These are phyloP conservation scores for Idaea biselata DNA, from an alignment of 2,888 invertebrate genomes.

Conservation along the genomic window DNA sequence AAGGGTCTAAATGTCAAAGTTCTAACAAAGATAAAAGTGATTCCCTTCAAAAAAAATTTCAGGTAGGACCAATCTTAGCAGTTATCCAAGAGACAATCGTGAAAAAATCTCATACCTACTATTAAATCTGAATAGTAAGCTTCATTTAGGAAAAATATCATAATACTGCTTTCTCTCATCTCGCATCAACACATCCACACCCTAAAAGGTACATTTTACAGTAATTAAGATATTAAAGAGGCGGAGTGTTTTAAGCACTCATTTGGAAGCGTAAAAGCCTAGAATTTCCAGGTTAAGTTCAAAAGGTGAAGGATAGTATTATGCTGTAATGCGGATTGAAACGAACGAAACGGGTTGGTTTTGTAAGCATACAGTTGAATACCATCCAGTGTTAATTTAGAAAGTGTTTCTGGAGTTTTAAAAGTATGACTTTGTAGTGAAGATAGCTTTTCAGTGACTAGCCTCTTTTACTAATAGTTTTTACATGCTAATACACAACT, in stretches of 20 bases:
- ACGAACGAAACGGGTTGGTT: not conserved
- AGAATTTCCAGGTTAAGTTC: constrained; percentile 24
- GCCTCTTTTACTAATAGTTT: too few species aligned
- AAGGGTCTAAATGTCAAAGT: too few species aligned
- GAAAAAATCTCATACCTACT: too few species aligned
- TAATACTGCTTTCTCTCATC: not conserved
- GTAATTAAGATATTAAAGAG: constrained; percentile 33
- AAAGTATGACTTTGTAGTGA: too few species aligned
- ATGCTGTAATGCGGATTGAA: not conserved
- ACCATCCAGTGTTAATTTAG: not conserved
- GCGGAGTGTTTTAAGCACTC: constrained; percentile 28
- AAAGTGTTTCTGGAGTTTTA: not conserved
- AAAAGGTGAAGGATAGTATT: constrained; percentile 7
- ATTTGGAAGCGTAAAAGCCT: constrained; percentile 27
- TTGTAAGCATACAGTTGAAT: not conserved
- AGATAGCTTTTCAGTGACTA: too few species aligned
- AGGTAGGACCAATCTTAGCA: too few species aligned
- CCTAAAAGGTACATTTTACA: constrained; percentile 25
- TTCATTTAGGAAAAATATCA: not conserved
- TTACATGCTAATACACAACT: too few species aligned
- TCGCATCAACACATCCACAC: not conserved
- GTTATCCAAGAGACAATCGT: too few species aligned
- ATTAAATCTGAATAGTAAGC: too few species aligned
- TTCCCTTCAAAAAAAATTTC: too few species aligned
- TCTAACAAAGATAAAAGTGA: too few species aligned